Evolutionary conservation across 92 coral and sea anemone genomes (phyloP), one percentile per base, ranked within the genome.

Genomic region (Scolanthus callimorphus): DNA sequence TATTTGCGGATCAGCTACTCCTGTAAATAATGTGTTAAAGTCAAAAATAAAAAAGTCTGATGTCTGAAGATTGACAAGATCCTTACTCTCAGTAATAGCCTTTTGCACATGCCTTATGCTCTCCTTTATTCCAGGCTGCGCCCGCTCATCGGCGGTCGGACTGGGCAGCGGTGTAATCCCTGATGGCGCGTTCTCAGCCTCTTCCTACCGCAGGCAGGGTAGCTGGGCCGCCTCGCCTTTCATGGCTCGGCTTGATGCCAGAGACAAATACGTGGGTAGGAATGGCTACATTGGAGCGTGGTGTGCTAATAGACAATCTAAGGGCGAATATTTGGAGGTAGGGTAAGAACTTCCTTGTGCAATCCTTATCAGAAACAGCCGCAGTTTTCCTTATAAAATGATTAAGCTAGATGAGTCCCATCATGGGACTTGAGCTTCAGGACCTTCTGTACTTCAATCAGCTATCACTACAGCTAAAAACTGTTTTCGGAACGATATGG

Each of bases 101-200:
- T 6, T 34, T 6, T 34, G 43, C 43, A 15, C 43, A 15, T 34
- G 43, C 43, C 15, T 34, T 15, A 34, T 34, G 43, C 43, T n/a
- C n/a, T n/a, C n/a, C n/a, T n/a, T n/a, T n/a, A 6, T 43, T 54
- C 55, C 47, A 52, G 75, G 57, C 17, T 68, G 75, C 45, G 41
- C 29, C 12, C 44, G 50, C 20, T 68, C 75, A 25, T 27, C 58
- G 9, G 64, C 75, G 9, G 64, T 68, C 0, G 75, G 75, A 25
- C 52, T 68, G 11, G 75, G 58, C 27, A 68, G 62, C 39, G 75
- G 75, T 1, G 55, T 50, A 12, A 68, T 68, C 17, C 75, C 75
- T 19, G 75, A 68, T 27, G 39, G 65, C 28, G 55, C 75, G 3
- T 68, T 68, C 65, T 27, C 21, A 17, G 75, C 75, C 11, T 56